phyloP scores from a whole-genome alignment of 1,140 invertebrate genomes.

The Drosophila bifasciata region DNA sequence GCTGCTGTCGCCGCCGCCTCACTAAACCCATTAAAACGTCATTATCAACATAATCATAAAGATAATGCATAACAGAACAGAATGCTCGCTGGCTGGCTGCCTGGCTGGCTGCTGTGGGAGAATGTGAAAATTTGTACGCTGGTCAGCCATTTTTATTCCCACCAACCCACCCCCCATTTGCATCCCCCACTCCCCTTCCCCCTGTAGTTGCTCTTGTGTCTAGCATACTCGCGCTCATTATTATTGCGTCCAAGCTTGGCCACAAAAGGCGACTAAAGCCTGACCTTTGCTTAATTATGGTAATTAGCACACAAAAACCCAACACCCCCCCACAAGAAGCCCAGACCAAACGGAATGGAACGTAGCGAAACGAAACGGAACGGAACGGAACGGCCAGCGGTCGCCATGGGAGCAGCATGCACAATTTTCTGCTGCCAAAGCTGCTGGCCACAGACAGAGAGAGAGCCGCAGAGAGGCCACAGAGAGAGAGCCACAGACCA shows the following conservation, averaged over 20 bases:
- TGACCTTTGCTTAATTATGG: slow-evolving; percentile 82
- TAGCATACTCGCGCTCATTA: slow-evolving; percentile 50
- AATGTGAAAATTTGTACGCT: slow-evolving; percentile 57
- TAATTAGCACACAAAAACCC: slow-evolving; percentile 70
- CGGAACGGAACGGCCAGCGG: slow-evolving; percentile 3
- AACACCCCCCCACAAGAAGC: slow-evolving; percentile 50
- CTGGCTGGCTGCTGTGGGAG: background rate
- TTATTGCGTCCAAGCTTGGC: slow-evolving; percentile 67
- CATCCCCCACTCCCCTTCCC: background rate
- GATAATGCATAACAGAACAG: slow-evolving; percentile 59
- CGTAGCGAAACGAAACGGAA: slow-evolving; percentile 14
- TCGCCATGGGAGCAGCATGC: slow-evolving; percentile 17
- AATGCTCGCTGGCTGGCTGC: background rate
- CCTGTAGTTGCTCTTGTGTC: background rate
- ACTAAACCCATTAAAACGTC: slow-evolving; percentile 79
- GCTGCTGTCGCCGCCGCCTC: slow-evolving; percentile 42
- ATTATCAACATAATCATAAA: slow-evolving; percentile 80
- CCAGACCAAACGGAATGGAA: slow-evolving; percentile 60
- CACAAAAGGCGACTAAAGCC: slow-evolving; percentile 80
- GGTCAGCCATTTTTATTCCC: slow-evolving; percentile 62
- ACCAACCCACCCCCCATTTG: too few relatives aligned
- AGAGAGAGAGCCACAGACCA: too few relatives aligned
- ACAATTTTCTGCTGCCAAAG: slow-evolving; percentile 32
- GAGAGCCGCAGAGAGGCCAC: too few relatives aligned
- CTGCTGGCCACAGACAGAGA: slow-evolving; percentile 1